These are phyloP conservation scores for Tenrec ecaudatus DNA, from an alignment of 2,113 vertebrate genomes.

Conservation along the genomic window DNA sequence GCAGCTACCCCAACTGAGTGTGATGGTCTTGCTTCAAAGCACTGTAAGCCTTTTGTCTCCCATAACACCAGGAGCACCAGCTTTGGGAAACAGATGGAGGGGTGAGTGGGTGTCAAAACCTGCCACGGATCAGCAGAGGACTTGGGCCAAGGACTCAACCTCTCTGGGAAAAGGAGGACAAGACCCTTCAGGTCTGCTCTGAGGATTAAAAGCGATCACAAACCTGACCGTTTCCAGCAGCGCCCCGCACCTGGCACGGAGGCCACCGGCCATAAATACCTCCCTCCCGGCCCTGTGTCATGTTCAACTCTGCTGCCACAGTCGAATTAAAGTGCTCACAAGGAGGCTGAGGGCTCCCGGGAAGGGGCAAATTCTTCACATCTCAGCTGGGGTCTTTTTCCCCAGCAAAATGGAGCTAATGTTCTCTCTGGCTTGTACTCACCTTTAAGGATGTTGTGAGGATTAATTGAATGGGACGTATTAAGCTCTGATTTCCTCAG, in stretches of 20 bases:
- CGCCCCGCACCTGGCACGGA: background rate
- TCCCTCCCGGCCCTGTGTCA: background rate
- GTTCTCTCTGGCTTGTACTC: slow-evolving; percentile 32
- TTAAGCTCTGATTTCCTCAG: slow-evolving; percentile 76
- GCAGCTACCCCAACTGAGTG: background rate
- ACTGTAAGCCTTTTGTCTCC: background rate
- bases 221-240: background rate
- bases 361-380: background rate
- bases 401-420: slow-evolving; percentile 44
- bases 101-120: background rate
- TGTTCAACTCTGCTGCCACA: background rate
- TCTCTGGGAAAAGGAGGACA: background rate
- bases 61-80: background rate
- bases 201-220: background rate
- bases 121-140: background rate
- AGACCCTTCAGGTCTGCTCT: background rate
- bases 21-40: background rate
- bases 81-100: background rate
- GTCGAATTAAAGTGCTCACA: background rate
- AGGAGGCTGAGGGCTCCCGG: background rate
- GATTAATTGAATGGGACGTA: slow-evolving; percentile 59
- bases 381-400: background rate
- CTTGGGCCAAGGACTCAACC: background rate
- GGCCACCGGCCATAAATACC: background rate
- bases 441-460: slow-evolving; percentile 66